Base-by-base conservation (phyloP, 2,113 vertebrate species). In the Arenaria interpres region DNA sequence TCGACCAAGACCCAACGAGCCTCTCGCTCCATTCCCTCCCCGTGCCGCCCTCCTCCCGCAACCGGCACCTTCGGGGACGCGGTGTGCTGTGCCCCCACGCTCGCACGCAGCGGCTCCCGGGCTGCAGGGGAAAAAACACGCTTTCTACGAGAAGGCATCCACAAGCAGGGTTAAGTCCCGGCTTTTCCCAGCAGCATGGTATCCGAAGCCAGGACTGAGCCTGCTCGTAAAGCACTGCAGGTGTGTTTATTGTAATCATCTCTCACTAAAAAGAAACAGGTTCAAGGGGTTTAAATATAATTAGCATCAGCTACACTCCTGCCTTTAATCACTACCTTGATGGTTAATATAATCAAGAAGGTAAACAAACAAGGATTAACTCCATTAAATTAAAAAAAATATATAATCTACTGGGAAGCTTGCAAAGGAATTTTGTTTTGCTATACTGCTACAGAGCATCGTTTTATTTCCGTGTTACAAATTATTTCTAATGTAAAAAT, bases 161-260 rank as follows among this genome's bases (percentile, higher is more conserved):
- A 3, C 37, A 7, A 68, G 17, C 12, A 46, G 27, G 54, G 24
- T 51, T 33, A 91, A 69, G 28, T 35, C 37, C 64, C 5, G 16
- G 15, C 46, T 35, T 27, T 35, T 86, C 53, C 78, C 67, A 10
- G 43, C 67, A 71, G 72, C 10, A 0, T 30, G 30, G 60, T 59
- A 45, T 32, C 64, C 66, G 57, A 24, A 88, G 43, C 77, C 66
- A 33, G 23, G 6, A 0, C 54, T 0, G 2, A 53, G 46, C 22
- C 77, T 50, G 57, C 91, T 91, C 64, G 63, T 96, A 79, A 95
- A 95, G 67, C 21, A n/a, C 21, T 54, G 96, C 98, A 98, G 98
- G 98, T 98, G 98, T 98, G 98, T 98, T 98, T 98, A 97, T 94
- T 88, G 81, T 48, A 92, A 94, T 91, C 93, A 71, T 92, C 43